Evolutionary conservation across 2,888 invertebrate genomes (phyloP).

Genomic region (Dryobota labecula): DNA sequence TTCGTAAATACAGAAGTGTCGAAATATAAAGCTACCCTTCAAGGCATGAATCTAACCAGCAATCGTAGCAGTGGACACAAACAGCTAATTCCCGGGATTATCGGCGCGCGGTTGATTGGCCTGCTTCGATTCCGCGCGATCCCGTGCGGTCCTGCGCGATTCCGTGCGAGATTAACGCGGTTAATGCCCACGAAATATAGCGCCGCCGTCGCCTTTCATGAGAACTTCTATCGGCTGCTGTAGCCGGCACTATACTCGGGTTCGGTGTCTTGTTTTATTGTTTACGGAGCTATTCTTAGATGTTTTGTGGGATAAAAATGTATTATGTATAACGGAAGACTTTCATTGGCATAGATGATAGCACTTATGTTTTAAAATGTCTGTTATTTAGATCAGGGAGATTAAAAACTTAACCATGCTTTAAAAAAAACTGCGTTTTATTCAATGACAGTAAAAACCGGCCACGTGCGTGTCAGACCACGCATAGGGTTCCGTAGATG

Average conservation of each 20-base stretch:
- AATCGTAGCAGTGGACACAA: conserved; percentile 8
- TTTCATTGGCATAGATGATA: background rate
- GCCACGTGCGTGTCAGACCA: no score
- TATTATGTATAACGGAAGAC: background rate
- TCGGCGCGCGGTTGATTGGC: conserved; percentile 43
- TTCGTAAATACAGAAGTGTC: background rate
- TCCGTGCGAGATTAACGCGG: conserved; percentile 48
- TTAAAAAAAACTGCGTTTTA: no score
- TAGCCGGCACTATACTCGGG: conserved; percentile 13
- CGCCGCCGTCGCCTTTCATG: conserved; percentile 35
- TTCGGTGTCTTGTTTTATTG: conserved; percentile 1
- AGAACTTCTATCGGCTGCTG: conserved; percentile 22
- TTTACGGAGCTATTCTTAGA: background rate
- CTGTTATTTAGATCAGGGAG: background rate
- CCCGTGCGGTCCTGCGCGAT: conserved; percentile 15
- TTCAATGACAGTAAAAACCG: no score
- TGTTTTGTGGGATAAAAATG: background rate
- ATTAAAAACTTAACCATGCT: background rate
- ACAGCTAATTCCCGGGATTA: conserved; percentile 37
- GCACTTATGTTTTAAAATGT: background rate
- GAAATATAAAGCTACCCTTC: background rate
- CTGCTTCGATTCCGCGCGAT: conserved; percentile 23
- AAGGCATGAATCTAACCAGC: background rate
- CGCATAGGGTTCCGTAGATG: no score
- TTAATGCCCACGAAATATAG: conserved; percentile 59